Evolutionary conservation across 2,888 invertebrate genomes (phyloP), one percentile per base, ranked within the genome.

Genomic region (Diogma glabrata): DNA sequence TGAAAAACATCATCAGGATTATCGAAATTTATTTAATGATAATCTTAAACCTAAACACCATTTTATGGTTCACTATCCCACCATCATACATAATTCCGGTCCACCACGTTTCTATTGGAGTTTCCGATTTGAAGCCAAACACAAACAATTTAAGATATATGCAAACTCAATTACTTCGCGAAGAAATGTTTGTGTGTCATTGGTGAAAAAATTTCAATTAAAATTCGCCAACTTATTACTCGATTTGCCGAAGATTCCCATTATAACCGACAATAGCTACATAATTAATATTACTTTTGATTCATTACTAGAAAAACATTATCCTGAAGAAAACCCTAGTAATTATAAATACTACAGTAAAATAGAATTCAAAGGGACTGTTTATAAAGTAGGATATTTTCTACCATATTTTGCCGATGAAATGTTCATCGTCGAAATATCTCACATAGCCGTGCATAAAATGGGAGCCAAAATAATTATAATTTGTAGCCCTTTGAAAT

Each of bases 131-230:
- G 47, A 51, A 47, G 4, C 33, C 5, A 51, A 51, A 33, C 51
- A 51, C 30, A 47, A 30, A 46, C 22, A 51, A 20, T 47, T 51
- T 33, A 46, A 51, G 30, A 51, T 28, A 30, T 51, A 47, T 47
- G 30, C 51, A 14, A 30, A 47, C 17, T 14, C 43, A 17, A 43
- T 43, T 16, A 51, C 47, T 22, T 51, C 51, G 12, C 51, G 51
- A 12, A 26, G 26, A 47, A 51, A 51, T 51, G 47, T 51, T 30
- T 47, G 33, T 17, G 22, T 47, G 20, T 43, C 47, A 30, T 47
- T 51, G 30, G 33, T 43, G 12, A 51, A 47, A 33, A 51, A 51
- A 26, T 47, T 22, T 20, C 47, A 51, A 19, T 19, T 51, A 3
- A 51, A 47, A 47, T 51, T 51, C 19, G 47, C 47, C n/a, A 51